Base-by-base conservation (phyloP, 2,797 vertebrate genomes). In the Pogonophryne albipinna region DNA sequence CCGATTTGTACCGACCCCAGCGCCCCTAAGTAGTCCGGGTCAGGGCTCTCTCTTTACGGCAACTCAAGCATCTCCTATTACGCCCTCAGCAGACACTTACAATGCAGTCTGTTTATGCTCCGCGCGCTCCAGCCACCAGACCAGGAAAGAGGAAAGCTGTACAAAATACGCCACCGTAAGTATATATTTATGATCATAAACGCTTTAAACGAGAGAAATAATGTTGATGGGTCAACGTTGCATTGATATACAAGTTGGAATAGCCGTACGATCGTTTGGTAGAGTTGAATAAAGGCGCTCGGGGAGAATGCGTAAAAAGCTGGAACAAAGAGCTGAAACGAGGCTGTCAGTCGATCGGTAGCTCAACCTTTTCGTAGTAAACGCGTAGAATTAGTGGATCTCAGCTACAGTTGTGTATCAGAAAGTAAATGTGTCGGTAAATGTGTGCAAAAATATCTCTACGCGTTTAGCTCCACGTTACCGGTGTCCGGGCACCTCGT, bases 161-260 rank as follows among this genome's bases (percentile, higher is more conserved):
- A 31, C 63, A 41, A 75, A 80, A 71, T 16, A 52, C 50, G 6
- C 31, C 3, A 55, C 58, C 6, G 92, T 93, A 82, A 92, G 91
- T 91, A 20, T 3, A 51, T 5, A 46, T 78, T 79, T 69, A 41
- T 19, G 6, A 59, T 46, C 42, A 3, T 7, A 52, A 47, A 57
- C 11, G 42, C 20, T 15, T 11, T n/a, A 14, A 27, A 3, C 4
- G 10, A 10, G 6, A 0, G 23, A 19, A 2, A 10, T 1, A 17
- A 6, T 2, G 13, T 2, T 17, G 11, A 23, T 4, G 7, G 3
- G 4, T 0, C 0, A 2, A 60, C 31, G 0, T 0, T 1, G 16
- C 14, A 8, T 66, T 13, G 20, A 3, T n/a, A 9, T 8, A 4
- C 2, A 7, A 3, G 27, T 31, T 31, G 38, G 20, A 70, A 51